Base-by-base conservation (phyloP, 1,140 invertebrate species). In the Bombus pyrosoma region DNA sequence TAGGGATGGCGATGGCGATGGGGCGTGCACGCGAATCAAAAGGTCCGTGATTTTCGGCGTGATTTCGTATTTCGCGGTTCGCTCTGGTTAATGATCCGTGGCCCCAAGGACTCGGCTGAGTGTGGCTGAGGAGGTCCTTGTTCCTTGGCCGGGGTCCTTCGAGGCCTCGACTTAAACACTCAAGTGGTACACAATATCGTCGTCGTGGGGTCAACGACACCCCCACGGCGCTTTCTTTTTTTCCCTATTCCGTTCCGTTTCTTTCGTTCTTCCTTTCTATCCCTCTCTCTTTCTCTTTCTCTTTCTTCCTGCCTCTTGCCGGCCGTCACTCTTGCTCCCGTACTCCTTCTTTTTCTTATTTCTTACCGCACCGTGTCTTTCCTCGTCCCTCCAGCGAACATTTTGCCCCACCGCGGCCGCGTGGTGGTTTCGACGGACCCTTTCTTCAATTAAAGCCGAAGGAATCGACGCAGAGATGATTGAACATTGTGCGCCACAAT, bases 171-270 rank as follows among this genome's bases (percentile, higher is more conserved):
- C 92, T 94, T 94, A 93, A 93, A 93, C 84, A 93, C 92, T 94
- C 71, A 92, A 95, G 94, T 94, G 91, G 92, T 94, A 93, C 92
- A 93, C 93, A 94, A 94, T 94, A 94, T 94, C 91, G 92, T 83
- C 88, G 82, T 89, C 80, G 86, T 82, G 84, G 86, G 91, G 90
- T 91, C 90, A 91, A 91, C 90, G 90, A 91, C 90, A 91, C 88
- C 90, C 90, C 90, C 90, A 79, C 78, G 69, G n/a, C 53, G 66
- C 77, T 90, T 86, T 86, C 76, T 76, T 78, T 74, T 81, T 66
- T 32, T 53, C 64, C 57, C 69, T 28, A 28, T 4, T 66, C 68
- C 25, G 82, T 92, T 74, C 53, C 78, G 68, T 79, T 80, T 32
- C 66, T 53, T 43, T 47, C 77, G 84, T 53, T 82, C 76, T 69